Conservation (phyloP, 1,140 invertebrate genomes). For the Drosophila murphyi region DNA sequence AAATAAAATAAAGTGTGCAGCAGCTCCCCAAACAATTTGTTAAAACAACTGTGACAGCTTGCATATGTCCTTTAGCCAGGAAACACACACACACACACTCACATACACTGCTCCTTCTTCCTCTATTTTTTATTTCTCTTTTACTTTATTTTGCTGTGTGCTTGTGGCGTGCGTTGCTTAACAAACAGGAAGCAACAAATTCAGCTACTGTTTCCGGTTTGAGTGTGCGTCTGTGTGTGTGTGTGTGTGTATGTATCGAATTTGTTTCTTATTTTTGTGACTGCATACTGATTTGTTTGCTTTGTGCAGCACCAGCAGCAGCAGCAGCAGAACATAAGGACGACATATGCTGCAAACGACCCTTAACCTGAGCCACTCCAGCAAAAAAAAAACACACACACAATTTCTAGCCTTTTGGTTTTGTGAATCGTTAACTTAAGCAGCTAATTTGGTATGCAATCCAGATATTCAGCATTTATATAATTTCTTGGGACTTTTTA, state of each 20-base stretch:
- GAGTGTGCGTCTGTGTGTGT: conserved; percentile 15
- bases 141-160: conserved; percentile 22
- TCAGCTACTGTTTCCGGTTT: conserved; percentile 77
- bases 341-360: conserved; percentile 78
- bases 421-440: conserved; percentile 30
- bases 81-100: conserved; percentile 23
- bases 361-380: conserved; percentile 70
- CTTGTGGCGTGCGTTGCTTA: conserved; percentile 76
- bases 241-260: conserved; percentile 21
- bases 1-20: conserved; percentile 10
- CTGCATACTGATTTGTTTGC: conserved; percentile 83
- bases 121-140: conserved; percentile 6
- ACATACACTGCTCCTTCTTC: neutral
- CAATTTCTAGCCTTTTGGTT: neutral
- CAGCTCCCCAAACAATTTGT: conserved; percentile 74
- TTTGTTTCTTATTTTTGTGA: conserved; percentile 70
- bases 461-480: conserved; percentile 73
- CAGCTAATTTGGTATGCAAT: conserved; percentile 76
- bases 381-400: conserved; percentile 27
- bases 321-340: conserved; percentile 33
- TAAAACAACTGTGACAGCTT: conserved; percentile 84
- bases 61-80: conserved; percentile 74
- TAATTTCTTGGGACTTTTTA: conserved; percentile 66
- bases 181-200: conserved; percentile 83
- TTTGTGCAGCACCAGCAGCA: conserved; percentile 75